A percentile compares a stretch with the other conserved stretches of the same genome.
These are phyloP conservation scores for Characodon lateralis DNA, from an alignment of 2,797 vertebrate species.

Conservation along the genomic window DNA sequence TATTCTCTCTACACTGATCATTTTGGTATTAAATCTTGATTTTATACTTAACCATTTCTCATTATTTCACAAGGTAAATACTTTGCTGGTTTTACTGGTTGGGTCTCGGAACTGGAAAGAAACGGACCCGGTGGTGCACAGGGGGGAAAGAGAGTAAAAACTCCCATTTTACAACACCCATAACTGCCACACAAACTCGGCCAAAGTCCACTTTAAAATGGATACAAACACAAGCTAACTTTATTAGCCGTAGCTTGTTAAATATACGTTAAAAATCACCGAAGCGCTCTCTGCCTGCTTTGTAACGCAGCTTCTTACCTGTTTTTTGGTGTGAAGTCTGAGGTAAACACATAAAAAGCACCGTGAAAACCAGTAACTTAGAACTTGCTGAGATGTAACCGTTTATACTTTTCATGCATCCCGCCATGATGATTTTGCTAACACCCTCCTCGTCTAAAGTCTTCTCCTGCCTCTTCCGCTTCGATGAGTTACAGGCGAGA, in stretches of 20 bases:
- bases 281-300: background rate
- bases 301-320: slow-evolving; percentile 50
- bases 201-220: background rate
- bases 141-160: no score
- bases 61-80: no score
- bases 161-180: background rate
- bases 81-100: no score
- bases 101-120: no score
- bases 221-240: slow-evolving; percentile 48
- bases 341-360: slow-evolving; percentile 42
- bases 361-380: slow-evolving; percentile 25
- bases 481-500: background rate
- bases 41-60: no score
- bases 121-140: no score
- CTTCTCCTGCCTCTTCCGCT: slow-evolving; percentile 39
- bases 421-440: slow-evolving; percentile 72
- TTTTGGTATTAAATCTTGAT: no score
- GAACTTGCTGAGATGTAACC: background rate
- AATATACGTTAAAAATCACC: background rate
- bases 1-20: no score
- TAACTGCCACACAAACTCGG: background rate
- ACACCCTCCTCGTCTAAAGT: slow-evolving; percentile 4
- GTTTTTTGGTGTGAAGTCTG: slow-evolving; percentile 29
- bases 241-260: slow-evolving; percentile 44
- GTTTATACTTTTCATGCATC: slow-evolving; percentile 71